Percentiles rank a stretch among this genome's conserved stretches.
phyloP scores from a whole-genome alignment of 2,888 invertebrate genomes.

The Heliconius charithonia region DNA sequence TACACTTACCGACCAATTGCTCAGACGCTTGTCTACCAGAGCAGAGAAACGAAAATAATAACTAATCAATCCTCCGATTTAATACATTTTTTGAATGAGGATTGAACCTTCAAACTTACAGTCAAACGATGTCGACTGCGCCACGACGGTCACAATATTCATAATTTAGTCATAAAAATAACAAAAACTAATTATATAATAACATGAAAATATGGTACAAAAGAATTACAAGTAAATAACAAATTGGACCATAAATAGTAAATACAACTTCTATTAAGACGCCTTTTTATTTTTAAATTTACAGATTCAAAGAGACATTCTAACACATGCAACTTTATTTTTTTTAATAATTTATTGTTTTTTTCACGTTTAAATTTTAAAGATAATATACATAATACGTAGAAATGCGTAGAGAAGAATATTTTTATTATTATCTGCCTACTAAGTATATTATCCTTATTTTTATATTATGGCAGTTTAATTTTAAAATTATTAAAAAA shows the following conservation, averaged over 20 bases:
- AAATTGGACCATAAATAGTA: conserved; percentile 2
- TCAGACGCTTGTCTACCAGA: too few species aligned
- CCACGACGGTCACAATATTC: too few species aligned
- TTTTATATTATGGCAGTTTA: conserved; percentile 8
- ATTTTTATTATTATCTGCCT: conserved; percentile 4
- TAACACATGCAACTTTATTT: conserved; percentile 14
- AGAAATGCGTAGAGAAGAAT: conserved; percentile 17
- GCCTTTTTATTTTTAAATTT: not conserved
- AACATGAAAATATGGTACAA: not conserved
- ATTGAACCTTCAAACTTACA: too few species aligned
- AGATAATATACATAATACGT: conserved; percentile 23
- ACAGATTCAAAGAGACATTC: conserved; percentile 11
- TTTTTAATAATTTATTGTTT: conserved; percentile 25
- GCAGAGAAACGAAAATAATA: too few species aligned
- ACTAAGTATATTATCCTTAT: conserved; percentile 25
- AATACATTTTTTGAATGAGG: too few species aligned
- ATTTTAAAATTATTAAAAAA: conserved; percentile 17
- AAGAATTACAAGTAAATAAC: not conserved
- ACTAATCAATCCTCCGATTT: too few species aligned
- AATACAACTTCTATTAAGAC: not conserved
- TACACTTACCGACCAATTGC: too few species aligned
- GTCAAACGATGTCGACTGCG: too few species aligned
- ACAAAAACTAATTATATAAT: too few species aligned
- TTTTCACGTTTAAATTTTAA: conserved; percentile 20
- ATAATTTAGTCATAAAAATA: too few species aligned